Evolutionary conservation across 2,113 vertebrate genomes (phyloP), one percentile per base, ranked within the genome.

Genomic region (Dolichotis patagonum): DNA sequence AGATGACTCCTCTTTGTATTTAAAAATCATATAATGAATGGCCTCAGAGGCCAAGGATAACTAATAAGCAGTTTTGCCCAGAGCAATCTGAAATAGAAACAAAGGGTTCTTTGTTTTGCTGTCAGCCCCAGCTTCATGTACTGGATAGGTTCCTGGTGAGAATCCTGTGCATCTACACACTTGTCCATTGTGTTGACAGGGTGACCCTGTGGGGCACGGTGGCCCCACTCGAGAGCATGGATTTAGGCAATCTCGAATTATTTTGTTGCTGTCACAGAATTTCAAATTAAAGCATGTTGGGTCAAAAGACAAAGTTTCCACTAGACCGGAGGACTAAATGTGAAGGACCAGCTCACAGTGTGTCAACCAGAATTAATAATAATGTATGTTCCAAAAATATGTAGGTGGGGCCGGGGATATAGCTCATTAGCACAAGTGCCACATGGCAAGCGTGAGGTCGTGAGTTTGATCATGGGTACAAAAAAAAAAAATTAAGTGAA

Each of bases 281-380:
- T 49, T 87, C 75, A 96, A 10, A 32, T 94, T 67, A 69, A 89
- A 92, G 32, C 46, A 32, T 46, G 22, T 32, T 80, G 35, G 26
- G 35, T n/a, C 3, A 38, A 58, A 90, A 43, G 28, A 52, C 16
- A 52, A 65, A 43, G 41, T 49, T 96, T 80, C 28, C 17, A 14
- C 58, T 77, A 35, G 49, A 41, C 19, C 22, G 54, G 38, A 71
- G 24, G 41, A 67, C 7, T 38, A 35, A 28, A 19, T 84, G 46
- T 38, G 35, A 80, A 52, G 32, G 52, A 26, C 52, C 26, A 17
- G 17, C 49, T 10, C 2, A 32, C 7, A 35, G 17, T n/a, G 6
- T 32, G 46, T 30, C 20, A 12, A 77, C 58, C 14, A 16, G 20
- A 28, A 78, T 28, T 49, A 85, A 17, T 41, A 14, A 49, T 20